Percentiles rank a stretch among this genome's conserved stretches.
Evolutionary conservation across 1,140 invertebrate species (phyloP).

Genomic region (Scaptodrosophila lebanonensis): DNA sequence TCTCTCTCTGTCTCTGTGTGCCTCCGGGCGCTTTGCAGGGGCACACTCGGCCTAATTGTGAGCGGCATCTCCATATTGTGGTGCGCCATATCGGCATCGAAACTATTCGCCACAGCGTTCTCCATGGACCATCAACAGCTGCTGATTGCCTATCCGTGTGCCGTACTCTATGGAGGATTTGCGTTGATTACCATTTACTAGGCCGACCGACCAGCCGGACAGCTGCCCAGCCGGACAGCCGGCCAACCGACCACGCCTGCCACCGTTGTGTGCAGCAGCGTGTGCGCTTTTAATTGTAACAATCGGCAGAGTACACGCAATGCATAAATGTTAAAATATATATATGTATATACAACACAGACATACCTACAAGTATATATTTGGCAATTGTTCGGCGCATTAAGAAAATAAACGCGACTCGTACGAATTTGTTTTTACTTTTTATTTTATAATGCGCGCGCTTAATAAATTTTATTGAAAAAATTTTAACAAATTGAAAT

Average conservation of each 20-base stretch:
- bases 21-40: constrained; percentile 62
- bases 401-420: constrained; percentile 69
- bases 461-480: constrained; percentile 70
- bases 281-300: constrained; percentile 55
- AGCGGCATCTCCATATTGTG: constrained; percentile 85
- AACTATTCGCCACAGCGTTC: constrained; percentile 87
- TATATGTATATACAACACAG: constrained; percentile 27
- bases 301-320: constrained; percentile 29
- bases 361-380: constrained; percentile 7
- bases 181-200: constrained; percentile 87
- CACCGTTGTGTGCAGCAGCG: too few relatives aligned
- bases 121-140: constrained; percentile 88
- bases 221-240: constrained; percentile 16
- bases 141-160: constrained; percentile 91
- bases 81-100: constrained; percentile 90
- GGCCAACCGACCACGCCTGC: too few relatives aligned
- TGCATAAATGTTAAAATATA: constrained; percentile 7
- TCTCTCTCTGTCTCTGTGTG: constrained; percentile 21
- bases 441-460: constrained; percentile 17
- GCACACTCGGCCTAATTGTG: constrained; percentile 80
- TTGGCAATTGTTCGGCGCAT: constrained; percentile 34
- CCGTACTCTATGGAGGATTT: constrained; percentile 90
- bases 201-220: constrained; percentile 28
- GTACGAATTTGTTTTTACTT: constrained; percentile 60
- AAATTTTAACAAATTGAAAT: constrained; percentile 70